These are phyloP conservation scores for Osmoderma eremita DNA, from an alignment of 2,888 invertebrate genomes.

Conservation along the genomic window DNA sequence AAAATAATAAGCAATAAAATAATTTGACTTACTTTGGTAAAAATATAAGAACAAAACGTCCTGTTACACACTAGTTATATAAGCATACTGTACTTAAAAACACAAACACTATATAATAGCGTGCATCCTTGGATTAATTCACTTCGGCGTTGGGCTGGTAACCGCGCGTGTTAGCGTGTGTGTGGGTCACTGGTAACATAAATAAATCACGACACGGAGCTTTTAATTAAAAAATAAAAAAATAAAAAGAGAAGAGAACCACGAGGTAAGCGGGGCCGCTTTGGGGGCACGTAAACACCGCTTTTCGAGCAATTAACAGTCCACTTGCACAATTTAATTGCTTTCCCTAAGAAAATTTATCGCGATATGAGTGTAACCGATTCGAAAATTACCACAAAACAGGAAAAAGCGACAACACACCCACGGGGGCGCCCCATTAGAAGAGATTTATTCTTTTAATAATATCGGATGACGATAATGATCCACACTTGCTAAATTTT, in stretches of 20 bases:
- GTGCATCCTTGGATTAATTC: slow-evolving; percentile 47
- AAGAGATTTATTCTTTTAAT: slow-evolving; percentile 31
- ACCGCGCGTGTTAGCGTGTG: slow-evolving; percentile 52
- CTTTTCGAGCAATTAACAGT: slow-evolving; percentile 31
- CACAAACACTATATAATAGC: slow-evolving; percentile 37
- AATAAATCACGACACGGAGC: slow-evolving; percentile 50
- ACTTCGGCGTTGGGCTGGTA: slow-evolving; percentile 47
- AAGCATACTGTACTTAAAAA: too few species aligned
- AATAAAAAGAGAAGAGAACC: slow-evolving; percentile 18
- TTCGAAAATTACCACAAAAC: slow-evolving; percentile 27
- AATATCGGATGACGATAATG: slow-evolving; percentile 25
- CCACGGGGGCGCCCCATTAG: slow-evolving; percentile 6
- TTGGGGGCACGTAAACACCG: slow-evolving; percentile 27
- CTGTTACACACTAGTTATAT: too few species aligned
- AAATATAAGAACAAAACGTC: too few species aligned
- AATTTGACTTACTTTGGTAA: too few species aligned
- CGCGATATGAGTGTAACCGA: slow-evolving; percentile 22
- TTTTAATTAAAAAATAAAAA: slow-evolving; percentile 51
- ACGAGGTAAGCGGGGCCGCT: slow-evolving; percentile 20
- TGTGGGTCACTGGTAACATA: slow-evolving; percentile 48
- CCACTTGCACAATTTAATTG: slow-evolving; percentile 34
- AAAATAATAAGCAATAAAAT: too few species aligned
- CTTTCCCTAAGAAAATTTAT: slow-evolving; percentile 30
- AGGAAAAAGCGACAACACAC: slow-evolving; percentile 16
- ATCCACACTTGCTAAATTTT: slow-evolving; percentile 25